Conservation (phyloP, 2,113 vertebrate species). For the Myocastor coypus region DNA sequence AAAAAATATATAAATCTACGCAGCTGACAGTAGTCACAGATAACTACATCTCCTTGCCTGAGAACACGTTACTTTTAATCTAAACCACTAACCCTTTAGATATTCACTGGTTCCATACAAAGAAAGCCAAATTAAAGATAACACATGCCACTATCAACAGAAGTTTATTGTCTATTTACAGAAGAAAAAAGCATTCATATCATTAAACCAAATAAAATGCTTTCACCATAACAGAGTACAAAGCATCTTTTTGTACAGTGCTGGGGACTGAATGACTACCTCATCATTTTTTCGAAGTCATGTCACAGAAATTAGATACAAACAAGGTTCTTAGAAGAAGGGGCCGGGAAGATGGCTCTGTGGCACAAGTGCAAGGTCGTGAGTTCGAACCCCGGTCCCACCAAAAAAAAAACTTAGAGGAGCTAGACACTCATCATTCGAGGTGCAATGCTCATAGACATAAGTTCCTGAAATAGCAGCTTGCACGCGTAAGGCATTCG, state of each 20-base stretch:
- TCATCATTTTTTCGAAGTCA: conserved; percentile 36
- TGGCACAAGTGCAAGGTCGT: too few relatives aligned
- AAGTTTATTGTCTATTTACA: conserved; percentile 89
- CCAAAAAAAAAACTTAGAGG: too few relatives aligned
- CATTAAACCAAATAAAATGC: conserved; percentile 75
- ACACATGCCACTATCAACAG: conserved; percentile 82
- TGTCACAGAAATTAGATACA: conserved; percentile 35
- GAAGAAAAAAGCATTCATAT: conserved; percentile 78
- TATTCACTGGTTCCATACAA: conserved; percentile 73
- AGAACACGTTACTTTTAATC: conserved; percentile 71
- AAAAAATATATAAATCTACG: conserved; percentile 30
- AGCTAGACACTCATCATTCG: conserved; percentile 95
- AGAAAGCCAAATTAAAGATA: conserved; percentile 78
- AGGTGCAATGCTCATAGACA: conserved; percentile 99
- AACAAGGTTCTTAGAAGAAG: neutral
- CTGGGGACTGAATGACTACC: neutral
- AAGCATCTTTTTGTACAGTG: neutral
- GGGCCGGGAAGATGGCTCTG: too few relatives aligned
- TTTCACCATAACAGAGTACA: conserved; percentile 41
- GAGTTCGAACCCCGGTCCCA: too few relatives aligned
- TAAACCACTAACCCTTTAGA: conserved; percentile 69
- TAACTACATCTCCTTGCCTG: conserved; percentile 78
- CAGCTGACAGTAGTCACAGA: conserved; percentile 70
- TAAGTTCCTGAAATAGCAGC: conserved; percentile 97
- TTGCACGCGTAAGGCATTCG: conserved; percentile 99